A percentile compares a stretch with the other conserved stretches of the same genome.
Evolutionary conservation across 2,113 vertebrate genomes (phyloP).

Genomic region (Ameiurus melas): DNA sequence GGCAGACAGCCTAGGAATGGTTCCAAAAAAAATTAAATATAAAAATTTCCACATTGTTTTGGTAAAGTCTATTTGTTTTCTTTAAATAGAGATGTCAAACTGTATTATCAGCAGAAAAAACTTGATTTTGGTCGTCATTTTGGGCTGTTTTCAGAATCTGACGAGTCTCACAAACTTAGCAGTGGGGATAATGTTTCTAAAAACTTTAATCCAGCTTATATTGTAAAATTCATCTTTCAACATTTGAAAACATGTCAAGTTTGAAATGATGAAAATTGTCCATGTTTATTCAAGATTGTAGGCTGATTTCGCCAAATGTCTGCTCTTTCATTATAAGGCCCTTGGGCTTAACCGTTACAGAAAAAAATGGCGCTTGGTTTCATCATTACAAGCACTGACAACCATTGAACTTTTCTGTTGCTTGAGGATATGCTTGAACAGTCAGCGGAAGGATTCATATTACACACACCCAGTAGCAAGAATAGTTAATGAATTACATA

Average conservation of each 20-base stretch:
- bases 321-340: background rate
- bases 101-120: background rate
- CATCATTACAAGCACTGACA: background rate
- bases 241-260: background rate
- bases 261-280: background rate
- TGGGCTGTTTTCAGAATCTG: background rate
- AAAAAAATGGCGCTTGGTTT: background rate
- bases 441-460: background rate
- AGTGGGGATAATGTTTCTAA: background rate
- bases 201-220: background rate
- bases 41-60: background rate
- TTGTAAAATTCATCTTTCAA: background rate
- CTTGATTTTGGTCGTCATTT: background rate
- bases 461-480: background rate
- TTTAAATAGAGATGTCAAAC: background rate
- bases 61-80: background rate
- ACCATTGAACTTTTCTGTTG: background rate
- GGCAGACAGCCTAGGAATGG: background rate
- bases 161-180: background rate
- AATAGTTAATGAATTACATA: background rate
- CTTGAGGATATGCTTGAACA: background rate
- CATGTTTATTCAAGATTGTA: background rate
- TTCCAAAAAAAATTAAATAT: background rate
- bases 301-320: background rate
- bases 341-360: background rate